phyloP scores from a whole-genome alignment of 2,113 vertebrate genomes.

The Podilymbus podiceps region DNA sequence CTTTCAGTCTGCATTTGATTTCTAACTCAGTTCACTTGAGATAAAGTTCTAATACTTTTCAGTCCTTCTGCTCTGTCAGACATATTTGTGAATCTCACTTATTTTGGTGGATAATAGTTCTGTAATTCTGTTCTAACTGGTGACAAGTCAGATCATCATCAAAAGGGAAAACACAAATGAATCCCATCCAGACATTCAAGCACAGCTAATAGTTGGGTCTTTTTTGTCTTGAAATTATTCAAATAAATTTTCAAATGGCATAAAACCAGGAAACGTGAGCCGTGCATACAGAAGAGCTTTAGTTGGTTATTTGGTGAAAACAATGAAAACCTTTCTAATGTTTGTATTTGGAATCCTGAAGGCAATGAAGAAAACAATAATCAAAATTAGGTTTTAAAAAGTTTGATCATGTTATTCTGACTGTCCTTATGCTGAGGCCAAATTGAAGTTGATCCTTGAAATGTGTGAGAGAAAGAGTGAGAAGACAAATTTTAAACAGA shows the following conservation, averaged over 20 bases:
- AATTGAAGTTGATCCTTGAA: not conserved
- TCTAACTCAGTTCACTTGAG: not conserved
- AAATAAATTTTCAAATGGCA: not conserved
- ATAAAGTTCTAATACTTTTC: not conserved
- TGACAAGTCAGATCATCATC: conserved; percentile 24
- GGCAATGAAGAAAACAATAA: not conserved
- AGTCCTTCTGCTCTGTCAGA: not conserved
- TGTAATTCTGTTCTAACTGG: conserved; percentile 13
- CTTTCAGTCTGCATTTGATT: not conserved
- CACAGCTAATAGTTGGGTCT: not conserved
- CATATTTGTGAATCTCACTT: not conserved
- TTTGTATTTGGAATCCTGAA: not conserved
- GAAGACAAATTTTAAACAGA: not conserved
- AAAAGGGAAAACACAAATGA: conserved; percentile 15
- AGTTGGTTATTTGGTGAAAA: not conserved
- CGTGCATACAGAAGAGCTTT: not conserved
- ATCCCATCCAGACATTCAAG: not conserved
- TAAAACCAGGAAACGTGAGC: not conserved
- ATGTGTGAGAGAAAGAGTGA: not conserved
- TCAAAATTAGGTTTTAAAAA: not conserved
- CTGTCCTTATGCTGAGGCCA: not conserved
- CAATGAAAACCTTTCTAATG: not conserved
- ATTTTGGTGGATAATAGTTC: not conserved
- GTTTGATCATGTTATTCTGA: not conserved
- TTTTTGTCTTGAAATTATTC: not conserved